Evolutionary conservation across 2,797 vertebrate species (phyloP).

Genomic region (Rousettus madagascariensis): DNA sequence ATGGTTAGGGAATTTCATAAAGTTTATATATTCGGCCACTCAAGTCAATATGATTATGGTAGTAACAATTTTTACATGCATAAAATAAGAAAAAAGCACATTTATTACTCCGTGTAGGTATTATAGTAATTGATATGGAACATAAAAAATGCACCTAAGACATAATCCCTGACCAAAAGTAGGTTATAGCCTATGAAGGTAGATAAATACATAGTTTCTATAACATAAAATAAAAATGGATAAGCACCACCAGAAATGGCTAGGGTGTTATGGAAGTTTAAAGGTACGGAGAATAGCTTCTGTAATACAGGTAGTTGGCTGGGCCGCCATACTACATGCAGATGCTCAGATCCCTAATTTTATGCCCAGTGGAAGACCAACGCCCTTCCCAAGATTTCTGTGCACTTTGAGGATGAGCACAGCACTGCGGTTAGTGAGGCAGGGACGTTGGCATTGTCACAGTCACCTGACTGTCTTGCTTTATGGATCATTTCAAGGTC

Average conservation of each 20-base stretch:
- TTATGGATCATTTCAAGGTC: neutral
- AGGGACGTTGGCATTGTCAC: neutral
- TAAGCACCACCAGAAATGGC: neutral
- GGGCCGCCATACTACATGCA: neutral
- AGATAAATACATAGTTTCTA: neutral
- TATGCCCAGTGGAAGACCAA: neutral
- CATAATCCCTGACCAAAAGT: neutral
- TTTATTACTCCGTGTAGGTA: neutral
- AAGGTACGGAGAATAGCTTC: neutral
- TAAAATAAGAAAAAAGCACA: slow-evolving; percentile 11
- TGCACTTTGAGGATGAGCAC: neutral
- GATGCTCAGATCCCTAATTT: neutral
- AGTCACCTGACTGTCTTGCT: neutral
- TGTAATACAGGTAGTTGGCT: neutral
- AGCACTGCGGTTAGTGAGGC: neutral
- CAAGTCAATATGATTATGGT: neutral
- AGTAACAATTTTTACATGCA: neutral
- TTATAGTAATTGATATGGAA: neutral
- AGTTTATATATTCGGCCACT: neutral
- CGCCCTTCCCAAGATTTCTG: neutral
- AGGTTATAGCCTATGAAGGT: neutral
- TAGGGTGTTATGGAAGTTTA: neutral
- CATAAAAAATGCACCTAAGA: neutral
- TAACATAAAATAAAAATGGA: neutral
- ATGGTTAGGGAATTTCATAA: neutral